Base-by-base conservation (phyloP, 2,888 invertebrate species). In the Drosophila gaucha region DNA sequence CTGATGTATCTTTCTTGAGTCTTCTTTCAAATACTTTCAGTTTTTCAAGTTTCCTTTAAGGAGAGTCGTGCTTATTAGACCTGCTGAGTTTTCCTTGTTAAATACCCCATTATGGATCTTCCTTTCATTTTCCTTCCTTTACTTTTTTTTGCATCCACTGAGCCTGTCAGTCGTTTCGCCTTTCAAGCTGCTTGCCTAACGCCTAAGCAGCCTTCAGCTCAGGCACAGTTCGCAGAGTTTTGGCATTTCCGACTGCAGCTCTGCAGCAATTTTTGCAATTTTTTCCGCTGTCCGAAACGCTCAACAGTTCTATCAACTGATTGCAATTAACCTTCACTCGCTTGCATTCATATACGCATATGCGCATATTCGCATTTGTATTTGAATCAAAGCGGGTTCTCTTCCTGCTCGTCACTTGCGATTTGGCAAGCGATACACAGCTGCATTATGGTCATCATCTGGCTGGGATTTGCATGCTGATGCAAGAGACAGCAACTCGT, bases 351-450 rank as follows among this genome's bases (percentile, higher is more conserved):
- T n/a, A 54, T 31, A 41, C 47, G 12, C 16, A 54, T 44, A 35
- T 16, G 41, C 36, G 26, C 14, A 22, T 30, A 57, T 39, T 57
- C 28, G 35, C n/a, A 28, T 59, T 54, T 36, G 39, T 22, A 64
- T 70, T 70, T 70, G 51, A 64, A 33, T 71, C 55, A 38, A 51
- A 31, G 47, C 43, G 31, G 26, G 30, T 59, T 59, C 49, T 41
- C 77, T 71, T 71, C 72, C 72, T 76, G 72, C 74, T 66, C 60
- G 67, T 77, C 78, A 77, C 67, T 67, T 77, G 62, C 66, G 44
- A 73, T 76, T 72, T 72, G 66, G 73, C 73, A 39, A 73, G 47
- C 57, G 74, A 63, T 78, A 58, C 50, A 50, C 78, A 78, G 75
- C 74, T 78, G 74, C 75, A 69, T 60, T 64, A 57, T 73, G 69